These are phyloP conservation scores for Orycteropus afer DNA, from an alignment of 2,113 vertebrate species.

Conservation along the genomic window DNA sequence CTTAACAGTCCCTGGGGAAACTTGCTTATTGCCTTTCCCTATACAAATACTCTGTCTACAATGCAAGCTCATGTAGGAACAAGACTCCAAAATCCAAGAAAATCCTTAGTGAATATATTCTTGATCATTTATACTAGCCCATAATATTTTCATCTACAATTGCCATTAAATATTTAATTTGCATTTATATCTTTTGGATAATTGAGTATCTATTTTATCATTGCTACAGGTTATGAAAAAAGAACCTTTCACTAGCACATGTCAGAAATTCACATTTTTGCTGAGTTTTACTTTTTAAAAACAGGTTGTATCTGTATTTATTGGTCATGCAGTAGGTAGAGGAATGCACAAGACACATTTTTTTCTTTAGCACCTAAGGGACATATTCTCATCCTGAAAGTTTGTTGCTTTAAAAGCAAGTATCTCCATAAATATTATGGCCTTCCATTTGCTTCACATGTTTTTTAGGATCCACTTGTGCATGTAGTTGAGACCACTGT, in stretches of 20 bases:
- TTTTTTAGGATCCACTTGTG: conserved; percentile 83
- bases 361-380: conserved; percentile 36
- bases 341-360: conserved; percentile 51
- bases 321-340: conserved; percentile 70
- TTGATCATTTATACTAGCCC: conserved; percentile 64
- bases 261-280: conserved; percentile 57
- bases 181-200: conserved; percentile 62
- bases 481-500: conserved; percentile 82
- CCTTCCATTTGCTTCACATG: conserved; percentile 81
- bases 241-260: conserved; percentile 40
- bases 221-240: conserved; percentile 59
- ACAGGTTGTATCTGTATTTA: conserved; percentile 66
- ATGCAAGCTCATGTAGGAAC: conserved; percentile 70
- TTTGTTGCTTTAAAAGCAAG: conserved; percentile 75
- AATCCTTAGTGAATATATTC: conserved; percentile 73
- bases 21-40: conserved; percentile 67
- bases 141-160: conserved; percentile 69
- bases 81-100: conserved; percentile 69
- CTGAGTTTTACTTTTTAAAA: not conserved
- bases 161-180: conserved; percentile 71
- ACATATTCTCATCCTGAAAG: conserved; percentile 41
- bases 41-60: conserved; percentile 71
- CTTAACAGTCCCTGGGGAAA: conserved; percentile 61
- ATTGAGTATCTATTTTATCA: not conserved
- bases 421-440: conserved; percentile 77